A percentile compares a stretch with the other conserved stretches of the same genome.
Evolutionary conservation across 2,797 vertebrate species (phyloP).

Genomic region (Sciurus carolinensis): DNA sequence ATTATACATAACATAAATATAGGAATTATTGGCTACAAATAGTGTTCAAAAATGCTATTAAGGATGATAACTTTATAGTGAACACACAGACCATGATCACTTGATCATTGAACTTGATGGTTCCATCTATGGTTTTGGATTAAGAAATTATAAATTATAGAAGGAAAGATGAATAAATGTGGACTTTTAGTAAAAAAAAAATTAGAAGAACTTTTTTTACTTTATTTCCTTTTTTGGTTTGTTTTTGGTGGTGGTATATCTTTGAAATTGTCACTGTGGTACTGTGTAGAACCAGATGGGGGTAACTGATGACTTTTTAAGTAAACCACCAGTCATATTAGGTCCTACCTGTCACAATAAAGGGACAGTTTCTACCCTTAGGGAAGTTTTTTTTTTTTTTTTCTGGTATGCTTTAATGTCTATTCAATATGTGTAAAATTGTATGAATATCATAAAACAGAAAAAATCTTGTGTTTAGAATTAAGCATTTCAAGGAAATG

Average conservation of each 20-base stretch:
- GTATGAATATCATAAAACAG: not conserved
- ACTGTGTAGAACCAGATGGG: not conserved
- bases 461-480: conserved; percentile 7
- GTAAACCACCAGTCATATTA: conserved; percentile 5
- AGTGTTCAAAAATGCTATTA: not conserved
- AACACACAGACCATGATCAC: not conserved
- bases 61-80: not conserved
- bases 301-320: conserved; percentile 47
- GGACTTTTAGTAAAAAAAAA: not conserved
- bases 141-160: conserved; percentile 52
- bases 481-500: not conserved
- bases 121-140: conserved; percentile 33
- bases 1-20: not conserved
- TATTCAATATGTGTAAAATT: conserved; percentile 2
- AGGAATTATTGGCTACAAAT: conserved; percentile 41
- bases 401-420: not conserved
- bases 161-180: not conserved
- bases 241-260: not conserved
- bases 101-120: conserved; percentile 21
- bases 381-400: not conserved
- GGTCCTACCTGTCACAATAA: conserved; percentile 2
- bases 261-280: conserved; percentile 41
- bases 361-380: not conserved
- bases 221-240: not conserved
- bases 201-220: not conserved